Conservation (phyloP, 2,888 invertebrate species). For the Eueremaeus valkanovi region DNA sequence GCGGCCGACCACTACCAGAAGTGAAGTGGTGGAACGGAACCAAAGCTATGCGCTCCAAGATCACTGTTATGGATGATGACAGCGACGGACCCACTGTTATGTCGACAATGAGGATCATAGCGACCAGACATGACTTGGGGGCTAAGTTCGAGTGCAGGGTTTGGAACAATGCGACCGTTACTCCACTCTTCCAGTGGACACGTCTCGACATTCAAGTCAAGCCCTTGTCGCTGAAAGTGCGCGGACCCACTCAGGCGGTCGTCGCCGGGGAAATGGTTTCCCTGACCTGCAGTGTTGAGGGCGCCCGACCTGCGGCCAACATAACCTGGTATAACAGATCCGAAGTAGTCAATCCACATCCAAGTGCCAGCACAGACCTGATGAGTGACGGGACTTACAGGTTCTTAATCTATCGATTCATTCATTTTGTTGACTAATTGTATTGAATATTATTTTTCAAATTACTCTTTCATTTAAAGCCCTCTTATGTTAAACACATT, state of each 20-base stretch:
- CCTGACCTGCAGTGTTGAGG: constrained; percentile 70
- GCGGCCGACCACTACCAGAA: constrained; percentile 77
- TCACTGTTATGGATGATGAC: constrained; percentile 38
- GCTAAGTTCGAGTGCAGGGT: constrained; percentile 47
- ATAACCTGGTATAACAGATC: constrained; percentile 73
- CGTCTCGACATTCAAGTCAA: constrained; percentile 72
- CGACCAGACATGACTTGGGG: constrained; percentile 47
- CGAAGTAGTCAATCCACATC: constrained; percentile 46
- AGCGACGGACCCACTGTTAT: constrained; percentile 44
- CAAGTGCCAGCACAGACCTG: constrained; percentile 44
- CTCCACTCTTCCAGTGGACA: constrained; percentile 53
- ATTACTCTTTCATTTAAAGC: no score
- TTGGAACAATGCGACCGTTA: constrained; percentile 45
- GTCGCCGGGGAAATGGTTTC: constrained; percentile 74
- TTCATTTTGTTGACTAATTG: no score
- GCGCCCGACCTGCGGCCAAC: constrained; percentile 75
- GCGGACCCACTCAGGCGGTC: constrained; percentile 71
- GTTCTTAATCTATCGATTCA: no score
- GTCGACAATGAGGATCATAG: constrained; percentile 47
- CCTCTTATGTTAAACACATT: no score
- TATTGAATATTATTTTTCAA: no score
- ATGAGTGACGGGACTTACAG: constrained; percentile 48
- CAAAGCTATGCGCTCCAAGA: constrained; percentile 45
- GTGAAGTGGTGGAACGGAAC: constrained; percentile 77
- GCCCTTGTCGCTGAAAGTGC: constrained; percentile 70